Percentiles rank a stretch among this genome's conserved stretches.
These are phyloP conservation scores for Apamea crenata DNA, from an alignment of 2,888 invertebrate species.

Conservation along the genomic window DNA sequence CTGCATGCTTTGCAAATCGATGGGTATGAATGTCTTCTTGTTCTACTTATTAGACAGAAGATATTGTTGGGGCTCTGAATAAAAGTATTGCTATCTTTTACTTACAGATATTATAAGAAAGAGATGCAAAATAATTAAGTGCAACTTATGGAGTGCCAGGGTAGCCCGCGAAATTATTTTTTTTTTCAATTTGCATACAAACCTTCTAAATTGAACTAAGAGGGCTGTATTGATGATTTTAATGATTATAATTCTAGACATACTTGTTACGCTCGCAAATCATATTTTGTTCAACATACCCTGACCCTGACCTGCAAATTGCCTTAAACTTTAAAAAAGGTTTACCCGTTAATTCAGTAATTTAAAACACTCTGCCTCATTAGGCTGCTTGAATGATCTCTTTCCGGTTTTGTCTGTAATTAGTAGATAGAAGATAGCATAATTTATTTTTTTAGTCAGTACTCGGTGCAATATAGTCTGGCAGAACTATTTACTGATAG, in stretches of 20 bases:
- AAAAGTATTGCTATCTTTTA: not conserved
- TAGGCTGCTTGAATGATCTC: not conserved
- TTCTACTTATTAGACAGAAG: not conserved
- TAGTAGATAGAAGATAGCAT: not conserved
- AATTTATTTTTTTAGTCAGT: not conserved
- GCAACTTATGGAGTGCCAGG: not conserved
- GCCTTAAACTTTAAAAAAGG: not conserved
- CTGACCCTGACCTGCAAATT: too few species aligned
- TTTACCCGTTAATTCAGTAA: not conserved
- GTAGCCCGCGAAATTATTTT: too few species aligned
- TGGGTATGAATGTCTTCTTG: not conserved
- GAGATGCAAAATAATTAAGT: not conserved
- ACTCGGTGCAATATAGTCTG: not conserved
- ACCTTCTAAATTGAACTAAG: too few species aligned
- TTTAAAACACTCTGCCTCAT: not conserved
- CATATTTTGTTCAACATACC: too few species aligned
- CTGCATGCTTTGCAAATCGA: conserved; percentile 10
- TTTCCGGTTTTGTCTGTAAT: not conserved
- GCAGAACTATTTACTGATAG: not conserved
- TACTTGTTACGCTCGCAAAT: too few species aligned
- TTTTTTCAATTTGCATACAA: too few species aligned
- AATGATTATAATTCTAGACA: too few species aligned
- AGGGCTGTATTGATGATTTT: too few species aligned
- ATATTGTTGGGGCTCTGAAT: not conserved
- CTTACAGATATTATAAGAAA: not conserved